Conservation (phyloP, 2,113 vertebrate species). For the human (Homo sapiens) region DNA sequence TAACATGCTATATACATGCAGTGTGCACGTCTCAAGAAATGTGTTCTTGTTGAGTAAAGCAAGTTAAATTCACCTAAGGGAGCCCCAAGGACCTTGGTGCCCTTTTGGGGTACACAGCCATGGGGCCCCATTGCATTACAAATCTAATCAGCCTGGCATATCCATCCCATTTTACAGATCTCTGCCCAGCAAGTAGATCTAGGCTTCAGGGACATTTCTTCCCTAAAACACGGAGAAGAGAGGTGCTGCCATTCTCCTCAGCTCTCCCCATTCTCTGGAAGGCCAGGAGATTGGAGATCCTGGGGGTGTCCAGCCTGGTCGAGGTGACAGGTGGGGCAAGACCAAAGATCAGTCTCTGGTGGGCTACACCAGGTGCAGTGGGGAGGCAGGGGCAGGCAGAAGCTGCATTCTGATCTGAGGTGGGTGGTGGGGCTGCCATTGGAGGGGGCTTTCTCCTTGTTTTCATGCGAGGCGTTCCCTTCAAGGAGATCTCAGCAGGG, state of each 20-base stretch:
- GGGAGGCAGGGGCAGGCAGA: neutral
- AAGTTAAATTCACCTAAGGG: neutral
- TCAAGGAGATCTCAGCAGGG: neutral
- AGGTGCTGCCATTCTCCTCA: neutral
- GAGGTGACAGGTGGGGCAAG: neutral
- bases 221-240: neutral
- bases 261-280: neutral
- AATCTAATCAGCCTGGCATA: neutral
- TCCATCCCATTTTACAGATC: neutral
- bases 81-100: neutral
- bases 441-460: neutral
- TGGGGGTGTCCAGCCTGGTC: neutral
- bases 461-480: neutral
- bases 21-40: neutral
- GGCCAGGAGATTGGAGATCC: neutral
- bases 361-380: neutral
- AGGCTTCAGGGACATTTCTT: neutral
- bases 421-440: neutral
- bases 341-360: neutral
- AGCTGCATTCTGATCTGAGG: neutral
- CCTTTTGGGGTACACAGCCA: neutral
- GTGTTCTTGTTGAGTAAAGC: neutral
- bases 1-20: neutral
- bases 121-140: neutral
- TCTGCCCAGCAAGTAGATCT: neutral